phyloP scores from a whole-genome alignment of 1,140 invertebrate genomes.

The Trigoniulus corallinus region DNA sequence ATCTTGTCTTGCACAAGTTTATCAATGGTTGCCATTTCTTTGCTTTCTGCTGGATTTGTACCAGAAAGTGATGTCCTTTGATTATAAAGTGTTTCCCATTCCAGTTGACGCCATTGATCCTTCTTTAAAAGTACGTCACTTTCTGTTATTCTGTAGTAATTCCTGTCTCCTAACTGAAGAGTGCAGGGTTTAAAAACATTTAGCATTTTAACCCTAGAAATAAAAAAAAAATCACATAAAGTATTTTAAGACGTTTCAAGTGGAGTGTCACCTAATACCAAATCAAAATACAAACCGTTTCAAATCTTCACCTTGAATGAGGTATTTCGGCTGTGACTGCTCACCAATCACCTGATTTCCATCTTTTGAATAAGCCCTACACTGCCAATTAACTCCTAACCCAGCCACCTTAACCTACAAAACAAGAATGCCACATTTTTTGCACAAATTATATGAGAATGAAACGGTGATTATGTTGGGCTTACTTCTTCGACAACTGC shows the following conservation, averaged over 20 bases:
- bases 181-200: slow-evolving; percentile 79
- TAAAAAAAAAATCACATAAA: slow-evolving; percentile 6
- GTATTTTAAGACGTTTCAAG: too few species aligned
- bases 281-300: too few species aligned
- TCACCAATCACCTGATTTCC: slow-evolving; percentile 20
- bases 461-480: neutral
- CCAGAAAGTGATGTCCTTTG: neutral
- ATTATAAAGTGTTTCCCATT: slow-evolving; percentile 6
- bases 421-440: slow-evolving; percentile 4
- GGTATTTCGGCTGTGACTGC: slow-evolving; percentile 45
- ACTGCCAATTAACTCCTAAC: slow-evolving; percentile 64
- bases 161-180: slow-evolving; percentile 69
- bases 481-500: slow-evolving; percentile 38
- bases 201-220: slow-evolving; percentile 46
- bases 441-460: neutral
- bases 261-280: too few species aligned
- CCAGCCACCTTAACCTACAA: slow-evolving; percentile 33
- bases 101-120: slow-evolving; percentile 37
- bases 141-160: slow-evolving; percentile 43
- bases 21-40: neutral
- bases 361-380: slow-evolving; percentile 45
- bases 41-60: neutral
- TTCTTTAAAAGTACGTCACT: slow-evolving; percentile 36
- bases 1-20: slow-evolving; percentile 1
- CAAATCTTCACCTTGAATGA: slow-evolving; percentile 54